Base-by-base conservation (phyloP, 2,113 vertebrate genomes). In the Eurypyga helias region DNA sequence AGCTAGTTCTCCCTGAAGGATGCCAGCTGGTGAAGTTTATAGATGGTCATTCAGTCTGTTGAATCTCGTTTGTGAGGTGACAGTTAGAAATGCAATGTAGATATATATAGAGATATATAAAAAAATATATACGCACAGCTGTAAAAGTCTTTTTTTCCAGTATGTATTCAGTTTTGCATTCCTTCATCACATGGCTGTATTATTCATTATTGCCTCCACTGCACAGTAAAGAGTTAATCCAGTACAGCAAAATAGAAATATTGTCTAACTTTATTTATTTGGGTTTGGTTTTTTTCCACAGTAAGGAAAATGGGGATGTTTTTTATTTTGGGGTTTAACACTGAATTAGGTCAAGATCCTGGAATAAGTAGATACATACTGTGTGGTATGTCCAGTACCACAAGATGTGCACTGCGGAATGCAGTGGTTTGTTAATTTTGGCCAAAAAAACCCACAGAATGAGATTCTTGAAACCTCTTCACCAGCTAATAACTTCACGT, bases 1-100 rank as follows among this genome's bases (percentile, higher is more conserved):
- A 96, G 97, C 98, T 36, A 98, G 98, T 93, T 98, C 97, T 87
- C 98, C 98, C 90, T 98, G 98, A 98, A 72, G 49, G n/a, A 23
- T 19, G 82, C 89, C 80, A 73, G 38, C 77, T 91, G 83, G 36
- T 14, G 45, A 70, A 77, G 26, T 49, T 70, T 46, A n/a, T 5
- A 93, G 20, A 21, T 57, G 95, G 66, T 83, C 93, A 67, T 93
- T 95, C 82, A 16, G 77, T 87, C 89, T 54, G 20, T 89, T 78
- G 72, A 93, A 93, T 87, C 80, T 67, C 72, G 94, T 82, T 90
- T 82, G 70, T 93, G 95, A 96, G 95, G 89, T 94, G 88, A 94
- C 79, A 94, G 28, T 90, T 96, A 85, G 46, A 69, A 65, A 55
- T 66, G 75, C 89, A 88, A 78, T 82, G 87, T 96, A 96, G 94